Base-by-base conservation (phyloP, 2,888 invertebrate species). In the Idaea biselata region DNA sequence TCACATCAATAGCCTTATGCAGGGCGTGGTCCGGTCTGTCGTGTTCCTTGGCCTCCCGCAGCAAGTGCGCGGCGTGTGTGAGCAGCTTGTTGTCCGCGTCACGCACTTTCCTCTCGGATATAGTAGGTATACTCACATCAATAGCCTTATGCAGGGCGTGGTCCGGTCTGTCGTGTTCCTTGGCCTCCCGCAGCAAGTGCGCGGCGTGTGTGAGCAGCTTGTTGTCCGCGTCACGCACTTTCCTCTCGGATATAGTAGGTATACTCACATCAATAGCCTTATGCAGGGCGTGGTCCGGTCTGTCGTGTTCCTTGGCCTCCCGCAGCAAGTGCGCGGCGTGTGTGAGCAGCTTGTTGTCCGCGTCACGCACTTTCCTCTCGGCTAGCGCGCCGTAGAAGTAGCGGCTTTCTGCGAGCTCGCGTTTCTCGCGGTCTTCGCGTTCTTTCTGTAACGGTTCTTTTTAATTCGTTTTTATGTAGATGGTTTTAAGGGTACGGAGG, bases 171-270 rank as follows among this genome's bases (percentile, higher is more conserved):
- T 78, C 86, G 63, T 82, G 76, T 0, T 69, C 74, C 59, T 79
- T 76, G 5, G 94, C 93, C 72, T 93, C 89, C 32, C 84, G 77
- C 44, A 93, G 63, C 57, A 94, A 85, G 67, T 81, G 81, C 55
- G 80, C 80, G 1, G 93, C 94, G 79, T 93, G 93, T 14, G 84
- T 77, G 60, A 94, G 87, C 80, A 94, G 89, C 74, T 87, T 84
- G 69, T 88, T 84, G 78, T 94, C 94, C 0, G 90, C 93, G 60
- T 72, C 0, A 92, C 83, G 58, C 59, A 88, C 75, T 70, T 87
- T 84, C 64, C 74, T 71, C 69, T 84, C 81, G 0, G 88, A n/a
- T n/a, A 25, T 25, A 25, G 25, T 25, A 25, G 6, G 18, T 18
- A 0, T n/a, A 70, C 78, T 82, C 59, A 93, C 93, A 61, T 88